phyloP scores from a whole-genome alignment of 1,140 invertebrate species.

The Pentalonia nigronervosa region DNA sequence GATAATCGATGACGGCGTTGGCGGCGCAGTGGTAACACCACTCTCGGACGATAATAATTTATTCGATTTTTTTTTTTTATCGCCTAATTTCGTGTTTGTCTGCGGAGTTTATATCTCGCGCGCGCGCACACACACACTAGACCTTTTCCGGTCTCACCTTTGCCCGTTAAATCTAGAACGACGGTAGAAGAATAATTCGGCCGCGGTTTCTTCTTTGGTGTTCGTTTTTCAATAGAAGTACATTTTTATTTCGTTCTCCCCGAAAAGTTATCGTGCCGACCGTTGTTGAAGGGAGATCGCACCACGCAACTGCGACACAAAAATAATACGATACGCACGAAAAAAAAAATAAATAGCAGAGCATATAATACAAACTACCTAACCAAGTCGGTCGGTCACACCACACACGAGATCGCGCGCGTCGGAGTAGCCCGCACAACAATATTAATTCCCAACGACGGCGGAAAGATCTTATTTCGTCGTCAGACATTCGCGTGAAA shows the following conservation, averaged over 20 bases:
- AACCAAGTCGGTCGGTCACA: background rate
- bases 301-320: background rate
- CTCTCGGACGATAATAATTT: constrained; percentile 26
- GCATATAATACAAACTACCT: background rate
- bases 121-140: background rate
- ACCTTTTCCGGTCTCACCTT: background rate
- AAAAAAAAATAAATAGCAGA: background rate
- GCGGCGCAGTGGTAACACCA: background rate
- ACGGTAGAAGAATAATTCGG: background rate
- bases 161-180: background rate
- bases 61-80: constrained; percentile 21
- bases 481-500: background rate
- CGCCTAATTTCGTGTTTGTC: background rate
- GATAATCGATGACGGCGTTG: background rate
- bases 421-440: background rate
- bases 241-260: background rate
- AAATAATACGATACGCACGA: background rate
- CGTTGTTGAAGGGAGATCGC: background rate
- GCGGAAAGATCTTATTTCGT: constrained; percentile 36
- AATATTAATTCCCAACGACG: constrained; percentile 26
- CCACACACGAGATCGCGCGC: background rate
- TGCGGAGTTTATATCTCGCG: background rate
- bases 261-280: background rate
- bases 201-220: background rate
- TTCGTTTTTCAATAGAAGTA: background rate